Conservation (phyloP, 2,888 invertebrate species). For the Oscheius sp. region DNA sequence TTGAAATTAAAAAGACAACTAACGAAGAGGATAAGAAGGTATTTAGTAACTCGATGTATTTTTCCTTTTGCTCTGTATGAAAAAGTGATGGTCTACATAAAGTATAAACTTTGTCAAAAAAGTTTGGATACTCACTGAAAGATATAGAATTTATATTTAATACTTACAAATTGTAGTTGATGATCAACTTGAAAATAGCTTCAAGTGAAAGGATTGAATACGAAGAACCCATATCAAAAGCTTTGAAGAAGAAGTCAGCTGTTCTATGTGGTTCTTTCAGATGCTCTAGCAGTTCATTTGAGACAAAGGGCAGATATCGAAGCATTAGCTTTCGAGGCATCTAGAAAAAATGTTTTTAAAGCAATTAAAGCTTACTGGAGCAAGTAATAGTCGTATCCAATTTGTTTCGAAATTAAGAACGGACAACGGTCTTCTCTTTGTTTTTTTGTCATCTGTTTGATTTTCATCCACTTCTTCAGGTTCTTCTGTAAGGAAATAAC, state of each 20-base stretch:
- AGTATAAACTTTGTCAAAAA: slow-evolving; percentile 91
- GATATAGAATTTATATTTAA: neutral
- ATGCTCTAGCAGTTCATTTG: slow-evolving; percentile 47
- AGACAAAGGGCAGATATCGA: slow-evolving; percentile 45
- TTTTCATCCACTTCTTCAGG: no score
- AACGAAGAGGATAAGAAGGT: slow-evolving; percentile 90
- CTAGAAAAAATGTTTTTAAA: no score
- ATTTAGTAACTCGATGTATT: slow-evolving; percentile 87
- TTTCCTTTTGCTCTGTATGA: slow-evolving; percentile 86
- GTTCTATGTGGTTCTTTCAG: slow-evolving; percentile 47
- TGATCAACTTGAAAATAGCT: slow-evolving; percentile 87
- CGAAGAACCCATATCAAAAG: slow-evolving; percentile 77
- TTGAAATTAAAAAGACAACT: slow-evolving; percentile 70
- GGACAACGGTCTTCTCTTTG: neutral
- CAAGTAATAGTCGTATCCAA: neutral
- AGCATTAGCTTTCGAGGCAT: slow-evolving; percentile 37
- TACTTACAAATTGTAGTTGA: slow-evolving; percentile 84
- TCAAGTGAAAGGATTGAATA: slow-evolving; percentile 86
- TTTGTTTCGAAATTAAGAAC: neutral
- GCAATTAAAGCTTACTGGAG: no score
- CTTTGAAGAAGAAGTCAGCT: slow-evolving; percentile 56
- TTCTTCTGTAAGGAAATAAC: no score
- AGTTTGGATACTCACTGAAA: slow-evolving; percentile 86
- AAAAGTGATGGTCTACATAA: slow-evolving; percentile 91
- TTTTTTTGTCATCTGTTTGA: no score